Percentiles rank a stretch among this genome's conserved stretches.
phyloP scores from a whole-genome alignment of 1,140 invertebrate genomes.

The Drosophila burlai region DNA sequence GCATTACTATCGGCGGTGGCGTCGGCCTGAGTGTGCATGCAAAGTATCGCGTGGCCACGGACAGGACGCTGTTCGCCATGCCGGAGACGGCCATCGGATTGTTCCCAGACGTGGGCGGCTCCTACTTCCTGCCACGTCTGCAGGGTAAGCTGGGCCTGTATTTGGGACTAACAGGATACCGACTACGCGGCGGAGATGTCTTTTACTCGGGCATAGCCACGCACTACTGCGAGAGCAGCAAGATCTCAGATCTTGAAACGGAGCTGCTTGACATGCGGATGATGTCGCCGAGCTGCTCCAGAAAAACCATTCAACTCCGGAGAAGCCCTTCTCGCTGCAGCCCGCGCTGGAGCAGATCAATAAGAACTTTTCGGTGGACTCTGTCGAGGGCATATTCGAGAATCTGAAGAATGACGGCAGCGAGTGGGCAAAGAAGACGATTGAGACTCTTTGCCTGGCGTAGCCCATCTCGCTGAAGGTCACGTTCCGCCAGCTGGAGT shows the following conservation, averaged over 20 bases:
- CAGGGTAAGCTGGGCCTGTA: constrained; percentile 95
- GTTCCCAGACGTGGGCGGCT: constrained; percentile 98
- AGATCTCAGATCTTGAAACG: constrained; percentile 89
- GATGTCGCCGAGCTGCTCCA: constrained; percentile 88
- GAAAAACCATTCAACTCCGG: constrained; percentile 87
- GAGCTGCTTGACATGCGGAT: constrained; percentile 88
- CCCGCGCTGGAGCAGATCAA: constrained; percentile 93
- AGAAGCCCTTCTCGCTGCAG: constrained; percentile 90
- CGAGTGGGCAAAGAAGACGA: constrained; percentile 91
- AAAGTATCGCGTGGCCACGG: constrained; percentile 96
- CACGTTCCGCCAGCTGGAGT: constrained; percentile 93
- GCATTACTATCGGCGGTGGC: constrained; percentile 99
- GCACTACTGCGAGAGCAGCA: constrained; percentile 92
- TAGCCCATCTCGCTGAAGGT: constrained; percentile 98
- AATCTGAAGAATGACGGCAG: constrained; percentile 91
- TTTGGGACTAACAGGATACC: constrained; percentile 94
- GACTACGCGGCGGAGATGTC: constrained; percentile 94
- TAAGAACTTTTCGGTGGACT: constrained; percentile 90
- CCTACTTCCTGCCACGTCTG: constrained; percentile 95
- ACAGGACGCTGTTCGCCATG: constrained; percentile 99
- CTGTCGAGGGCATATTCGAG: constrained; percentile 93
- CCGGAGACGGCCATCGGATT: constrained; percentile 98
- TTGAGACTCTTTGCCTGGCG: constrained; percentile 91
- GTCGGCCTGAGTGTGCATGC: constrained; percentile 98
- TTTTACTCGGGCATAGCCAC: constrained; percentile 96